Base-by-base conservation (phyloP, 2,888 invertebrate species). In the Nysson spinosus region DNA sequence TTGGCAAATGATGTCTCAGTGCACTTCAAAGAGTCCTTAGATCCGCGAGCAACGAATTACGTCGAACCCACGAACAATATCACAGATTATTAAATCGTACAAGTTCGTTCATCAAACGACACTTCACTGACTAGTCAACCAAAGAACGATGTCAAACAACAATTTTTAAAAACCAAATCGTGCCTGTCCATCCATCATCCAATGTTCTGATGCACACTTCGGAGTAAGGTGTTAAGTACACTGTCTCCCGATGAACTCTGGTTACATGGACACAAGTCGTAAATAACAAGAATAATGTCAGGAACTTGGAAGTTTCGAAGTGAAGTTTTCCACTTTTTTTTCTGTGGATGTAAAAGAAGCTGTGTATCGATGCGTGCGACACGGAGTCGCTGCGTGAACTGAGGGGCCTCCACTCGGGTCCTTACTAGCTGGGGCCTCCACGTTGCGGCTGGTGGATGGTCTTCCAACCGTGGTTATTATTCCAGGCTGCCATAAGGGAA, bases 351-450 rank as follows among this genome's bases (percentile, higher is more conserved):
- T 50, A 44, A 26, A 24, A 34, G 5, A 19, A 5, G 17, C 12
- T 42, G 43, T 47, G 72, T 65, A 63, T 60, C 77, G 78, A 78
- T 83, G 78, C 82, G 79, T 76, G 75, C 84, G 79, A 77, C 77
- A 62, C 83, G 78, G 69, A 75, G 83, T 82, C 82, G 76, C 78
- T 77, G 65, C 77, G 77, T 77, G 76, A 75, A 86, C 86, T 86
- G 82, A 82, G 68, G 50, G 55, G 60, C 56, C 62, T 57, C 39
- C 39, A 43, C 69, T 66, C 44, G 58, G 68, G 72, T 61, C 63
- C 62, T 61, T 49, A 61, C 68, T 64, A 62, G 63, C 67, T 52
- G 49, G 55, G 39, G 40, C 44, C 69, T 52, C 14, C 69, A 69
- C 60, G 62, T 72, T 69, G 61, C 55, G 20, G 51, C 47, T 19